phyloP scores from a whole-genome alignment of 2,113 vertebrate genomes.

The Colistium nudipinnis region DNA sequence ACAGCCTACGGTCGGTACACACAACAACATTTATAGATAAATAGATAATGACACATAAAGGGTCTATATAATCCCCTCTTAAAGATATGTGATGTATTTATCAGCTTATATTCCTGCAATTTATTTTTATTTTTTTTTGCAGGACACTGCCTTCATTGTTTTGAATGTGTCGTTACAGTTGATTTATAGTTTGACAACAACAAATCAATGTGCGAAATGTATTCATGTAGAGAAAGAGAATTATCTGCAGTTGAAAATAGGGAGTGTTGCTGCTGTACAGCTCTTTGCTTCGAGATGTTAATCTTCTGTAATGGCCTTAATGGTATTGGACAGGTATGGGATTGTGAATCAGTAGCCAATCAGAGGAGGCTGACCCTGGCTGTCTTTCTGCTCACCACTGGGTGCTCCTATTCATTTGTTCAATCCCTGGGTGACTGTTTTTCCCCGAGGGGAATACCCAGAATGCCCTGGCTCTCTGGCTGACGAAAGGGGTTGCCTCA shows the following conservation, averaged over 20 bases:
- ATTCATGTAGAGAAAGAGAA: neutral
- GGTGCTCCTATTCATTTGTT: conserved; percentile 58
- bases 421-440: conserved; percentile 48
- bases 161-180: neutral
- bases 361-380: conserved; percentile 53
- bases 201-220: neutral
- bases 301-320: conserved; percentile 34
- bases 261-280: conserved; percentile 4
- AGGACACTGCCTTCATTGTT: neutral
- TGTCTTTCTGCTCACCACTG: conserved; percentile 60
- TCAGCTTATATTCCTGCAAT: neutral
- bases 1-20: too few relatives aligned
- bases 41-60: neutral
- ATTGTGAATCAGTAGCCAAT: conserved; percentile 63
- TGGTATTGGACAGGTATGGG: conserved; percentile 59
- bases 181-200: neutral
- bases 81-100: neutral
- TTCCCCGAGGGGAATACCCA: conserved; percentile 50
- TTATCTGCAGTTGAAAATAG: neutral
- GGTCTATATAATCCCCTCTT: too few relatives aligned
- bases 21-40: neutral
- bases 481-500: conserved; percentile 51
- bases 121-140: too few relatives aligned
- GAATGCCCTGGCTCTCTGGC: conserved; percentile 42
- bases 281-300: conserved; percentile 9